Evolutionary conservation across 2,797 vertebrate species (phyloP).

Genomic region (Poliocrania exsul): DNA sequence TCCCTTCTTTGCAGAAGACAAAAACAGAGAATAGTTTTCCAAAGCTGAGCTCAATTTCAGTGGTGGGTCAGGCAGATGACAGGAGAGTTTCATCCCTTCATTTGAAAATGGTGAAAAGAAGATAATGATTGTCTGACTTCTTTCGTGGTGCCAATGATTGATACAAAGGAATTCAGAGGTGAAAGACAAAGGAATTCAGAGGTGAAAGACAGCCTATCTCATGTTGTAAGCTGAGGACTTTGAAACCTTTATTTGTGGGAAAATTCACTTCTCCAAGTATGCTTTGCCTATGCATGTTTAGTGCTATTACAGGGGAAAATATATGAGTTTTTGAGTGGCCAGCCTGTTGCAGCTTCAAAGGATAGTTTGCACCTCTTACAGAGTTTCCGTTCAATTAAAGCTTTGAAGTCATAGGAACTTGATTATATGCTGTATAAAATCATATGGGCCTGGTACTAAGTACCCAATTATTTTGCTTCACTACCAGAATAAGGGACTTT

Average conservation of each 20-base stretch:
- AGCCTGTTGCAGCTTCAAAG: slow-evolving; percentile 6
- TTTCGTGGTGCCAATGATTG: neutral
- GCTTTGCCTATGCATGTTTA: neutral
- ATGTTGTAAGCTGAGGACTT: neutral
- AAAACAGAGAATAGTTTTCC: neutral
- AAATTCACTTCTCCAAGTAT: neutral
- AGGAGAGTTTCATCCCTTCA: neutral
- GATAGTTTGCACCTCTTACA: neutral
- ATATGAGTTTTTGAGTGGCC: neutral
- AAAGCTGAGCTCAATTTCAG: neutral
- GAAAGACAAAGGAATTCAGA: neutral
- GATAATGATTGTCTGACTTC: neutral
- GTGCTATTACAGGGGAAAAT: neutral
- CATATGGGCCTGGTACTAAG: neutral
- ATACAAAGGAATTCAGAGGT: neutral
- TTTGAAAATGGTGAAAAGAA: neutral
- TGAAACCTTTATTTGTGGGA: neutral
- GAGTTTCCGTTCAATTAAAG: neutral
- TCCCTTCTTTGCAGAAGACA: neutral
- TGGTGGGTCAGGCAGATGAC: neutral
- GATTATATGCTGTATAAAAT: neutral
- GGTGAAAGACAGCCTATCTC: neutral
- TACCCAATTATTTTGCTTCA: slow-evolving; percentile 8
- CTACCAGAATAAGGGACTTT: neutral
- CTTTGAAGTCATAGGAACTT: neutral